Base-by-base conservation (phyloP, 2,113 vertebrate species). In the Cricetomys ansorgei region DNA sequence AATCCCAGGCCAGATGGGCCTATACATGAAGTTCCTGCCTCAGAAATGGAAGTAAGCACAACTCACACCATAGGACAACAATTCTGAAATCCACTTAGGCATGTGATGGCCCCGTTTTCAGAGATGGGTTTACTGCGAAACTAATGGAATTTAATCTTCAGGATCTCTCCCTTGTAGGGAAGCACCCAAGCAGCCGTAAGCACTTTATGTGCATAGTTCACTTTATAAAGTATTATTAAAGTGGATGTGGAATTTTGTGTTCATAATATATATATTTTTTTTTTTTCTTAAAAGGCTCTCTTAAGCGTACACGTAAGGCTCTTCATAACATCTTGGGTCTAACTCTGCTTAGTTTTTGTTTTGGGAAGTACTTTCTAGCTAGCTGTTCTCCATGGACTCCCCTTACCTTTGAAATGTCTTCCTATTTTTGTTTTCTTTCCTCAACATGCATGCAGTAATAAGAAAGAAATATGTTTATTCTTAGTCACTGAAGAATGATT, bases 371-470 rank as follows among this genome's bases (percentile, higher is more conserved):
- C 25, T 91, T 94, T 93, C 43, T 34, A 43, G 43, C 37, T 53
- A 79, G 29, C 34, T 94, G 1, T 88, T 79, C 62, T 91, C 50
- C 3, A 1, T 72, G 48, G 37, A 16, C 34, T 91, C 43, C 15
- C 37, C 73, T 96, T 55, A 62, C 55, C 12, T 95, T 91, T 72
- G 48, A 69, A 70, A 50, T 9, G 8, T 89, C 48, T 95, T n/a
- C 67, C 48, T 16, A 75, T 93, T 86, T 94, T 17, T 27, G 34
- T 92, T 90, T 93, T 95, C 25, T 85, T 91, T 37, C 48, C 79
- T 83, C 50, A 62, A 64, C 25, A 75, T 70, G 48, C 55, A 48
- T 94, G 59, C 91, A 55, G 43, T 94, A 5, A 15, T 50, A 25
- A 89, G 55, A 65, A 93, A 69, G 70, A 83, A 91, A 88, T 57